phyloP scores from a whole-genome alignment of 2,888 invertebrate species.

The Zygothrica quintamaculata region DNA sequence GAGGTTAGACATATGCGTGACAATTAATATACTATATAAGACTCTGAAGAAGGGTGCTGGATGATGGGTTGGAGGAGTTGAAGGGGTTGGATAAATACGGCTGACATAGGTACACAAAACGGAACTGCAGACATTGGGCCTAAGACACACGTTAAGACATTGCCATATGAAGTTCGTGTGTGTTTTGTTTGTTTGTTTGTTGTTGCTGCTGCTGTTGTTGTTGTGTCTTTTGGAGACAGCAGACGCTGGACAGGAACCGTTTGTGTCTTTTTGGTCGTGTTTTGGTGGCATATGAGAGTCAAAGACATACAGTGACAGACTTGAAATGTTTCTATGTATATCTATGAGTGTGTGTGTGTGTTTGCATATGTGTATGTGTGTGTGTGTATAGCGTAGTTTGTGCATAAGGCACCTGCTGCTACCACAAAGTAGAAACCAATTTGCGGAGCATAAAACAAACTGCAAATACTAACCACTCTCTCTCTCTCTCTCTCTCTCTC shows the following conservation, averaged over 20 bases:
- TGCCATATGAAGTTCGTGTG: conserved; percentile 28
- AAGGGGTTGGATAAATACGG: conserved; percentile 8
- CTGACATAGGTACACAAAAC: conserved; percentile 75
- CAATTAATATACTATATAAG: conserved; percentile 81
- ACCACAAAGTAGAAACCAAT: conserved; percentile 61
- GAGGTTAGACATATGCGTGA: conserved; percentile 76
- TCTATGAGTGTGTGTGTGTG: conserved; percentile 20
- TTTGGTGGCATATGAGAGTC: conserved; percentile 56
- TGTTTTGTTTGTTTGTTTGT: too few relatives aligned
- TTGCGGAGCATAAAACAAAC: conserved; percentile 79
- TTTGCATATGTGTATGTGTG: conserved; percentile 2
- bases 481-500: conserved; percentile 21
- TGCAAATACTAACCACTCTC: conserved; percentile 31
- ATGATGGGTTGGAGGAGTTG: background rate
- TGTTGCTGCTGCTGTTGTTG: too few relatives aligned
- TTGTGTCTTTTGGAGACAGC: conserved; percentile 25
- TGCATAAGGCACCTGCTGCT: conserved; percentile 60
- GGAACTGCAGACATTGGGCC: conserved; percentile 71
- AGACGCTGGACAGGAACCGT: conserved; percentile 12
- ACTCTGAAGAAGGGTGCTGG: conserved; percentile 37
- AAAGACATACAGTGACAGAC: conserved; percentile 59
- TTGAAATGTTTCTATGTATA: conserved; percentile 26
- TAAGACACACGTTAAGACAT: conserved; percentile 15
- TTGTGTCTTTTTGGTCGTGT: conserved; percentile 56
- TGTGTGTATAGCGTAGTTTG: conserved; percentile 9